phyloP scores from a whole-genome alignment of 1,140 invertebrate species.

The Diorhabda elongata region DNA sequence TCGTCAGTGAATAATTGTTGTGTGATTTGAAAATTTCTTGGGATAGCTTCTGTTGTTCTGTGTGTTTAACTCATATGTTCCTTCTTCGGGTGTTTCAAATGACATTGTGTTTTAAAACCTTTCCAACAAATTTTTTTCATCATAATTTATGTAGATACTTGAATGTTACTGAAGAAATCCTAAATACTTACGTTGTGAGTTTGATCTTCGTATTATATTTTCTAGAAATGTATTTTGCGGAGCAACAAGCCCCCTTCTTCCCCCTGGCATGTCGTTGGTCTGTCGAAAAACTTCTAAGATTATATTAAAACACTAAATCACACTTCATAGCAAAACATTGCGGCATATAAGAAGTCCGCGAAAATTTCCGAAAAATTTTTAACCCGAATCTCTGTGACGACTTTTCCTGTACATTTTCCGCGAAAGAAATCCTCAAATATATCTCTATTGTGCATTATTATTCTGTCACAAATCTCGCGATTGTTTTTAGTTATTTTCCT shows the following conservation, averaged over 20 bases:
- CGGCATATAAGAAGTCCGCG: slow-evolving; percentile 7
- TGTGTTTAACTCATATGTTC: too few relatives aligned
- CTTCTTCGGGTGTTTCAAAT: too few relatives aligned
- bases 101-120: too few relatives aligned
- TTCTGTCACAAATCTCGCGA: neutral
- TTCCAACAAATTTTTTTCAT: neutral
- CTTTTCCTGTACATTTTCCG: slow-evolving; percentile 14
- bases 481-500: neutral
- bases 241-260: slow-evolving; percentile 94
- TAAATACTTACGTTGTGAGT: slow-evolving; percentile 87
- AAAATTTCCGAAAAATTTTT: slow-evolving; percentile 1
- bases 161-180: too few relatives aligned
- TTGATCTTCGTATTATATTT: slow-evolving; percentile 96
- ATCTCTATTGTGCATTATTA: neutral
- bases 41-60: too few relatives aligned
- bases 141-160: neutral
- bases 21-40: too few relatives aligned
- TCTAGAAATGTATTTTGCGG: slow-evolving; percentile 99
- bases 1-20: too few relatives aligned
- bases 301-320: slow-evolving; percentile 7
- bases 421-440: slow-evolving; percentile 3
- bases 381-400: slow-evolving; percentile 14
- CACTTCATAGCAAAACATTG: neutral
- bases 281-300: neutral
- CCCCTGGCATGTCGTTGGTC: slow-evolving; percentile 73